Base-by-base conservation (phyloP, 2,113 vertebrate species). In the Nansenia antarctica region DNA sequence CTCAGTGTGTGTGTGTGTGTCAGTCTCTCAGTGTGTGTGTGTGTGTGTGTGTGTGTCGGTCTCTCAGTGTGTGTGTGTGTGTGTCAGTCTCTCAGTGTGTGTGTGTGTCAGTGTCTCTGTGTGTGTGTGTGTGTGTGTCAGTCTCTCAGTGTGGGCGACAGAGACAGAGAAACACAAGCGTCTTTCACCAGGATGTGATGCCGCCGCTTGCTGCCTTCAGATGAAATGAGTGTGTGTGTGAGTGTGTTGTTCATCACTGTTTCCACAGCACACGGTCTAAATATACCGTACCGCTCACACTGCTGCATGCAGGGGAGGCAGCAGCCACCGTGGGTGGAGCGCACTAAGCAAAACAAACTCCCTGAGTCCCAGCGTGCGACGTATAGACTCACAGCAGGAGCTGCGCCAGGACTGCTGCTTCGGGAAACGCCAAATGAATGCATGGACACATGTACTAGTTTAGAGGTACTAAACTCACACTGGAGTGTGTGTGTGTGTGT, bases 301-400 rank as follows among this genome's bases (percentile, higher is more conserved):
- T 18, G 37, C 53, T 31, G 22, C 4, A n/a, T 15, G 60, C 42
- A 37, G n/a, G 35, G 0, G 42, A 47, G 32, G 27, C 52, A 6
- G n/a, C 29, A 34, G 32, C 11, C 1, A n/a, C 45, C n/a, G n/a
- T 54, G 53, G 39, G 22, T 39, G 62, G 22, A 66, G 62, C 35
- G 26, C n/a, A 29, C 15, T 47, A 39, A 22, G 22, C n/a, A 32
- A 70, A 68, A 55, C n/a, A 61, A 34, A 69, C 45, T 2, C 14
- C 12, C 18, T 67, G 62, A 70, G 58, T 60, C 69, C 59, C 58
- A 35, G 72, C 22, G 54, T 62, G 61, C 15, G 47, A 24, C 15
- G 47, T 20, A 61, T 32, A 29, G 5, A 35, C 52, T 63, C 59
- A 67, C 45, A 62, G 54, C 29, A 30, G 8, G 9, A 27, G 0